phyloP scores from a whole-genome alignment of 2,113 vertebrate species.

The Dasyurus viverrinus region DNA sequence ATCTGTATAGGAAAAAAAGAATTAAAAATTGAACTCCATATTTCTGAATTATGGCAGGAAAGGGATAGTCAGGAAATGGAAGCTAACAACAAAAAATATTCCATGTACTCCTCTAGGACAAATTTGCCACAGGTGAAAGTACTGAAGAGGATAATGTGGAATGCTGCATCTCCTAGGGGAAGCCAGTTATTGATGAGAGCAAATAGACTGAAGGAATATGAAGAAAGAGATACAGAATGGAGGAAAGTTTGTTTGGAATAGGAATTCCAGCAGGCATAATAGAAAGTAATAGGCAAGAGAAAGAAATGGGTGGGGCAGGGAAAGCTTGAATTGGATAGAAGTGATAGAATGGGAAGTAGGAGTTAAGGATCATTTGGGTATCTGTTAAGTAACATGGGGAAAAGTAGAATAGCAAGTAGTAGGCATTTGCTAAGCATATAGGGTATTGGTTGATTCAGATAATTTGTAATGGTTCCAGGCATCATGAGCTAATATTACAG shows the following conservation, averaged over 20 bases:
- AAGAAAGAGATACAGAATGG: neutral
- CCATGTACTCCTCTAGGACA: neutral
- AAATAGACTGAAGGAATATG: neutral
- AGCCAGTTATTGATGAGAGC: neutral
- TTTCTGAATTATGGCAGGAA: neutral
- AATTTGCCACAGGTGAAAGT: neutral
- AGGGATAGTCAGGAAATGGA: neutral
- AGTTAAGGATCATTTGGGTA: neutral
- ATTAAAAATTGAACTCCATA: neutral
- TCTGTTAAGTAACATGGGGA: neutral
- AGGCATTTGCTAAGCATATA: neutral
- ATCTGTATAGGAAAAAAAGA: neutral
- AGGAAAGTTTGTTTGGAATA: neutral
- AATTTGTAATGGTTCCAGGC: neutral
- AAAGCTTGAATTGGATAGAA: neutral
- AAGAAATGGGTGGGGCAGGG: neutral
- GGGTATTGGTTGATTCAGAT: neutral
- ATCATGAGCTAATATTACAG: neutral
- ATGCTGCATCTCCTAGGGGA: neutral
- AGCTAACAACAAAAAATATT: neutral
- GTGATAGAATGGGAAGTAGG: neutral
- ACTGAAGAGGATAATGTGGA: neutral
- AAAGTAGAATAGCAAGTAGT: neutral
- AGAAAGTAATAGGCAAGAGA: neutral
- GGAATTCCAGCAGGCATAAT: neutral